A percentile compares a stretch with the other conserved stretches of the same genome.
Conservation (phyloP, 2,888 invertebrate species). For the Hypsopygia costalis region DNA sequence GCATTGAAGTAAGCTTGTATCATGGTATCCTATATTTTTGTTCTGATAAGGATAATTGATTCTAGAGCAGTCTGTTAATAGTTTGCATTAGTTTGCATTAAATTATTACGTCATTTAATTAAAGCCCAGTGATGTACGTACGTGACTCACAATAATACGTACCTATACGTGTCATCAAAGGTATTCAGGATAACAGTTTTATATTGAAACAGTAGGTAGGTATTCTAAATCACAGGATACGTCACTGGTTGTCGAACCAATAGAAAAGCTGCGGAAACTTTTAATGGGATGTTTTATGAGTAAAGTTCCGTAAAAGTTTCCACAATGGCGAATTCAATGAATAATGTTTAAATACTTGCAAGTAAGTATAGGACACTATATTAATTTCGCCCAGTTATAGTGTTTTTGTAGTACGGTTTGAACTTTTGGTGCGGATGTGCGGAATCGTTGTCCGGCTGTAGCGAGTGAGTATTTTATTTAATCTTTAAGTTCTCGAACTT, state of each 20-base stretch:
- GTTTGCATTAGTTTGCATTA: no score
- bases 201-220: not conserved
- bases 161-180: no score
- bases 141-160: no score
- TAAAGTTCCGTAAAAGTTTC: conserved; percentile 14
- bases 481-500: not conserved
- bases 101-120: no score
- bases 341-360: conserved; percentile 7
- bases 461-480: conserved; percentile 1
- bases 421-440: not conserved
- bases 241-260: conserved; percentile 1
- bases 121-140: no score
- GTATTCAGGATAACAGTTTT: no score
- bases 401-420: conserved; percentile 4
- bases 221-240: conserved; percentile 2
- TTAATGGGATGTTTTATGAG: conserved; percentile 14
- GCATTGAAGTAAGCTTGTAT: no score
- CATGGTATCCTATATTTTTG: no score
- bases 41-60: no score
- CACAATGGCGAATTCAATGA: conserved; percentile 15
- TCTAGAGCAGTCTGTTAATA: no score
- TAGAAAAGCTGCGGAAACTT: conserved; percentile 9
- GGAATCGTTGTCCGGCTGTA: not conserved
- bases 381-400: conserved; percentile 2
- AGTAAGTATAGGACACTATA: not conserved